Base-by-base conservation (phyloP, 2,113 vertebrate genomes). In the Plotosus lineatus region DNA sequence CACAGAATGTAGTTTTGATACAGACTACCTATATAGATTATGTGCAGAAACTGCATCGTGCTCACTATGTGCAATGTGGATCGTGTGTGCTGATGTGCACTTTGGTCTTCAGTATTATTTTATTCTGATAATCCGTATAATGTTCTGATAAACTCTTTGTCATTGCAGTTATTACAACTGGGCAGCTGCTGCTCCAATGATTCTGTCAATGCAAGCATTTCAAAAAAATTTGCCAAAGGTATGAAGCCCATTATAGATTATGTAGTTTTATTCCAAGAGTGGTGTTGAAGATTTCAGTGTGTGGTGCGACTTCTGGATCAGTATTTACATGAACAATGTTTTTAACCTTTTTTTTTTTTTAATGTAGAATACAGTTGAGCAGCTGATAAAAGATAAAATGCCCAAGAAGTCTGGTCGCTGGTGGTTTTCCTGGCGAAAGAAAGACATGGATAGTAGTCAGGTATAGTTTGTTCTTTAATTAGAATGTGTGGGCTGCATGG, bases 361-460 rank as follows among this genome's bases (percentile, higher is more conserved):
- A 75, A 60, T 81, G 4, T 69, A 99, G 98, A 94, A 87, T 82
- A 87, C 94, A 0, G 78, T 98, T 0, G 90, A 97, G 0, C 90
- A 83, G 53, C 87, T 99, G 82, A 90, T 96, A 81, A 97, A 96
- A 85, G 95, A 97, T 89, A 97, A 96, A 88, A 97, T 96, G 96
- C 91, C 94, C 14, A 95, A 95, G 86, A 97, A 94, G 88, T 92
- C 93, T 75, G 94, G 94, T 55, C 93, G 94, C 46, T 97, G 95
- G 95, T 99, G 97, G 97, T 96, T 97, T 81, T 96, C 95, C 69
- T 97, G 97, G 96, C 89, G 94, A 76, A 93, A 94, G 75, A 95
- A 86, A 89, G 93, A 96, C 77, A 89, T 94, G 76, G 84, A 90
- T 0, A 86, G 46, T n/a, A 91, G 83, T 76, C 89, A 90, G 90